Conservation (phyloP, 2,888 invertebrate genomes). For the Spilosoma lubricipeda region DNA sequence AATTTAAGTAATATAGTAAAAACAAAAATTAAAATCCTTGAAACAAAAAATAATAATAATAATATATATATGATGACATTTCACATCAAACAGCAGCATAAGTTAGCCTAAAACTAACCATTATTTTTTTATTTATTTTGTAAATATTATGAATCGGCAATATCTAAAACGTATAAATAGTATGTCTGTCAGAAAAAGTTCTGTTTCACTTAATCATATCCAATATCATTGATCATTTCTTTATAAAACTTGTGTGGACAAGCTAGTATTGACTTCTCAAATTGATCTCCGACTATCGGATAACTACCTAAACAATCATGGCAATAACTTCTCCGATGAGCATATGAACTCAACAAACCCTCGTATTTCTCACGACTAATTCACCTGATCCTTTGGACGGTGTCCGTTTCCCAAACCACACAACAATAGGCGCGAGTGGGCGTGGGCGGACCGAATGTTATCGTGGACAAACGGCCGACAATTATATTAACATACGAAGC, state of each 20-base stretch:
- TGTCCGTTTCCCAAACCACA: slow-evolving; percentile 11
- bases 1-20: too few species aligned
- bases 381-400: slow-evolving; percentile 14
- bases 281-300: neutral
- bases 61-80: too few species aligned
- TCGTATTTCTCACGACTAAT: slow-evolving; percentile 10
- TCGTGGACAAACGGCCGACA: slow-evolving; percentile 28
- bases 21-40: too few species aligned
- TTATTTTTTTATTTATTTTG: too few species aligned
- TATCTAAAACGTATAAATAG: neutral
- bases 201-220: neutral
- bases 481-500: slow-evolving; percentile 43
- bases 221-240: too few species aligned
- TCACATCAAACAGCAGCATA: too few species aligned
- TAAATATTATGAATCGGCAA: too few species aligned
- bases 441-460: slow-evolving; percentile 9
- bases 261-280: neutral
- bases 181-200: neutral
- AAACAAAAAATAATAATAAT: too few species aligned
- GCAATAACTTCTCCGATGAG: slow-evolving; percentile 5
- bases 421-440: slow-evolving; percentile 10
- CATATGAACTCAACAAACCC: neutral
- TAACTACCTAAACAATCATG: neutral
- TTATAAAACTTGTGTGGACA: neutral
- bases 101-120: too few species aligned